Evolutionary conservation across 2,113 vertebrate species (phyloP).

Genomic region (Patagioenas fasciata): DNA sequence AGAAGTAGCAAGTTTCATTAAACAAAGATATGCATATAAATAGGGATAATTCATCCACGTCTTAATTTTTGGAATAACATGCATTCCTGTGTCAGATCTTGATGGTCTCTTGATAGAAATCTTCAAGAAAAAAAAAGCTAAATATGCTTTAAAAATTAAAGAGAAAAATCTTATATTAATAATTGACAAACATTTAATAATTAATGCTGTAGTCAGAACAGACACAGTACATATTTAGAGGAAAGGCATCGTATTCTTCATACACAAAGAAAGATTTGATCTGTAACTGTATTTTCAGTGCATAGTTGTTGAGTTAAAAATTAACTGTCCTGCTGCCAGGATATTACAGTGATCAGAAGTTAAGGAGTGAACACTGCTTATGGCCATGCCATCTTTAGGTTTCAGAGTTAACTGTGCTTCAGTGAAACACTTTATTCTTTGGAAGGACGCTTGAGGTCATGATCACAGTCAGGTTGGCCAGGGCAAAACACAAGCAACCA

Average conservation of each 20-base stretch:
- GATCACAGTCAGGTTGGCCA: background rate
- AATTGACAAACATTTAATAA: slow-evolving; percentile 28
- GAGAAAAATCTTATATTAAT: slow-evolving; percentile 8
- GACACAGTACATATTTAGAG: background rate
- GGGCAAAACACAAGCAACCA: background rate
- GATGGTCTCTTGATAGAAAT: background rate
- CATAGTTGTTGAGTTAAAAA: background rate
- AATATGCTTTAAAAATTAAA: background rate
- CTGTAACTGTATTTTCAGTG: background rate
- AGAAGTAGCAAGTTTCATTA: background rate
- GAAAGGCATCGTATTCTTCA: background rate
- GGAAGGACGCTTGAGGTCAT: rapidly evolving
- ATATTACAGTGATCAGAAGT: background rate
- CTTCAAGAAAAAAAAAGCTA: background rate
- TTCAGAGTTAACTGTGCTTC: background rate
- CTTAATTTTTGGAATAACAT: background rate
- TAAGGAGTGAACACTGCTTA: background rate
- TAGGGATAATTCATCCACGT: background rate
- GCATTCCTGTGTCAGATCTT: background rate
- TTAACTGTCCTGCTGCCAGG: background rate
- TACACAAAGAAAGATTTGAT: background rate
- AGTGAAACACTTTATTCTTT: background rate
- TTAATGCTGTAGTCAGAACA: slow-evolving; percentile 3
- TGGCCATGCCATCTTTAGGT: background rate
- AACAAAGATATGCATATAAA: background rate